phyloP scores from a whole-genome alignment of 2,888 invertebrate species.

The Ennomos quercinarius region DNA sequence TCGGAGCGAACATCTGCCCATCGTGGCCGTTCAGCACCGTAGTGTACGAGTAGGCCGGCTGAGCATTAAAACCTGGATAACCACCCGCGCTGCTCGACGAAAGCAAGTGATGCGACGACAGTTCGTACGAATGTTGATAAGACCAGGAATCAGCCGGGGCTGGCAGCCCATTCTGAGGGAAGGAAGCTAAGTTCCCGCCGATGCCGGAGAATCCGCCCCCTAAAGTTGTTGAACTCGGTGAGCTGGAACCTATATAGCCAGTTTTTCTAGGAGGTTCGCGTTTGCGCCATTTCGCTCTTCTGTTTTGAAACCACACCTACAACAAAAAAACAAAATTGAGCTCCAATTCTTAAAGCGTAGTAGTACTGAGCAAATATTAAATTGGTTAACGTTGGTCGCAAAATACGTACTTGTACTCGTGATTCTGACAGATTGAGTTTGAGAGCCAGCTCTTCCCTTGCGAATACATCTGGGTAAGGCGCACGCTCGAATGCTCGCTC shows the following conservation, averaged over 20 bases:
- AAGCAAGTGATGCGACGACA: slow-evolving; percentile 90
- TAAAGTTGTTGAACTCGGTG: slow-evolving; percentile 88
- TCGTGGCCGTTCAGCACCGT: slow-evolving; percentile 90
- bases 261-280: slow-evolving; percentile 97
- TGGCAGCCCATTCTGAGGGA: slow-evolving; percentile 86
- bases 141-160: slow-evolving; percentile 92
- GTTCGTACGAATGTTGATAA: slow-evolving; percentile 91
- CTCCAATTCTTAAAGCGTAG: not conserved
- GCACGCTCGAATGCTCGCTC: slow-evolving; percentile 97
- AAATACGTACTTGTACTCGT: slow-evolving; percentile 74
- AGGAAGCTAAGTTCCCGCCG: slow-evolving; percentile 78
- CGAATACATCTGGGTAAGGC: slow-evolving; percentile 98
- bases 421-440: slow-evolving; percentile 95
- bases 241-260: slow-evolving; percentile 90
- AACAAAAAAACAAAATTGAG: slow-evolving; percentile 26
- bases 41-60: slow-evolving; percentile 87
- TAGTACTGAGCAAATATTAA: no score
- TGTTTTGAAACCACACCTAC: slow-evolving; percentile 94
- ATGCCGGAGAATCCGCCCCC: slow-evolving; percentile 87
- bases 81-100: slow-evolving; percentile 87
- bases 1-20: slow-evolving; percentile 88
- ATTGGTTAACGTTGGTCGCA: no score
- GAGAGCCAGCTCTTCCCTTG: slow-evolving; percentile 96
- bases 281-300: slow-evolving; percentile 97
- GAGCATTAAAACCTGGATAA: slow-evolving; percentile 87